Conservation (phyloP, 2,797 vertebrate species). For the Mallotus villosus region DNA sequence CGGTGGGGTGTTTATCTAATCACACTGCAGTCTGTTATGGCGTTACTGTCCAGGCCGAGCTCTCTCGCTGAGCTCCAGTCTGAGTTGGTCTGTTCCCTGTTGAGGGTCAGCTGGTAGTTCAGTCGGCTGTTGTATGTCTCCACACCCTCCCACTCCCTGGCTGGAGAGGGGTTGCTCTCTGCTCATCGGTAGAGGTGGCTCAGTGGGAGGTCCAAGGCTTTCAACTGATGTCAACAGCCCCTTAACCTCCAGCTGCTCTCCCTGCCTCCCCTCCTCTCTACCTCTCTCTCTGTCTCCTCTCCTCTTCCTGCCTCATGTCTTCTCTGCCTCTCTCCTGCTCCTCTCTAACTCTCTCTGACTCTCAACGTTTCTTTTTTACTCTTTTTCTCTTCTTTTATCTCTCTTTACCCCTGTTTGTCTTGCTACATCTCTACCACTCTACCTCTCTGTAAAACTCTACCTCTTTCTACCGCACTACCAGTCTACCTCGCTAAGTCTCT, state of each 20-base stretch:
- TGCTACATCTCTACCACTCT: too few relatives aligned
- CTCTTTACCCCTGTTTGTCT: too few relatives aligned
- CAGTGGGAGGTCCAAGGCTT: neutral
- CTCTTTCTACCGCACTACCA: too few relatives aligned
- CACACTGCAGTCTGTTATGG: neutral
- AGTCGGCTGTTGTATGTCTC: neutral
- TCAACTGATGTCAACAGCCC: conserved; percentile 18
- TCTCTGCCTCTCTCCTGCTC: neutral
- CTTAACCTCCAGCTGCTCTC: neutral
- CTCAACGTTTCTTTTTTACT: too few relatives aligned
- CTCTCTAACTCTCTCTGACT: neutral
- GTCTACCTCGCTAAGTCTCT: too few relatives aligned
- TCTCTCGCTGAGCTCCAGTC: neutral
- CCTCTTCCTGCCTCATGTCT: neutral
- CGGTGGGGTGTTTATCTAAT: neutral
- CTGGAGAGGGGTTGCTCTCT: neutral
- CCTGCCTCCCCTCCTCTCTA: neutral
- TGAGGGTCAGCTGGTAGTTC: neutral
- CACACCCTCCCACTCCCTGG: neutral
- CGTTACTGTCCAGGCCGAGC: neutral
- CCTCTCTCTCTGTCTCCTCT: conserved; percentile 7
- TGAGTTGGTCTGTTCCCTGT: neutral
- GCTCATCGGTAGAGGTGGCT: neutral
- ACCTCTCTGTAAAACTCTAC: too few relatives aligned
- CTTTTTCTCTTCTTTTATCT: too few relatives aligned